Base-by-base conservation (phyloP, 2,113 vertebrate genomes). In the Mixornis gularis region DNA sequence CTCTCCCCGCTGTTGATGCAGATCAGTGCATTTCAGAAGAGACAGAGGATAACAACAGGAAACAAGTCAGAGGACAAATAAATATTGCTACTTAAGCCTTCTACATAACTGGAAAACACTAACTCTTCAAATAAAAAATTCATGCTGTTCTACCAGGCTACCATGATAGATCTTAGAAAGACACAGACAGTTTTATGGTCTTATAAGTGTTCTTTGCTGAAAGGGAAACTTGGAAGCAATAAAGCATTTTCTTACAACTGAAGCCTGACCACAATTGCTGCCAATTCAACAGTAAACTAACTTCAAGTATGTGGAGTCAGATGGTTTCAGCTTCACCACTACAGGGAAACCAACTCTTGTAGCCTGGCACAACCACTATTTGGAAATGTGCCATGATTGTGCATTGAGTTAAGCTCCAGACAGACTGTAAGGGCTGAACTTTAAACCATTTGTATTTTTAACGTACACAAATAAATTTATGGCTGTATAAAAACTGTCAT, bases 391-490 rank as follows among this genome's bases (percentile, higher is more conserved):
- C 92, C 95, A 91, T 10, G 13, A 90, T 65, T 84, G 89, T 95
- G 87, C 92, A 89, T 71, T 85, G 85, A 96, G 82, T 89, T 96
- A 94, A 95, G 89, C 92, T 90, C 79, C 66, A 93, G 94, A 91
- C 92, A 95, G 90, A 88, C 84, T 76, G 82, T 30, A 92, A 91
- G 66, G 74, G 40, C 55, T 92, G 85, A 95, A 96, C 89, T 94
- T 95, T 87, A 95, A 96, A 92, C 76, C 89, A 58, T 90, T 95
- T 95, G 82, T 95, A 82, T 95, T 93, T 89, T 81, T 82, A 91
- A 90, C 2, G 1, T 88, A 90, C 93, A 93, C 82, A 95, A 96
- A 97, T 95, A 96, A 93, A 97, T 96, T 95, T 96, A 94, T 66
- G 94, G 94, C 85, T 82, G 87, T 77, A 90, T 86, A 64, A 94